Percentiles rank a stretch among this genome's conserved stretches.
Conservation (phyloP, 2,888 invertebrate genomes). For the Hetaerina titia region DNA sequence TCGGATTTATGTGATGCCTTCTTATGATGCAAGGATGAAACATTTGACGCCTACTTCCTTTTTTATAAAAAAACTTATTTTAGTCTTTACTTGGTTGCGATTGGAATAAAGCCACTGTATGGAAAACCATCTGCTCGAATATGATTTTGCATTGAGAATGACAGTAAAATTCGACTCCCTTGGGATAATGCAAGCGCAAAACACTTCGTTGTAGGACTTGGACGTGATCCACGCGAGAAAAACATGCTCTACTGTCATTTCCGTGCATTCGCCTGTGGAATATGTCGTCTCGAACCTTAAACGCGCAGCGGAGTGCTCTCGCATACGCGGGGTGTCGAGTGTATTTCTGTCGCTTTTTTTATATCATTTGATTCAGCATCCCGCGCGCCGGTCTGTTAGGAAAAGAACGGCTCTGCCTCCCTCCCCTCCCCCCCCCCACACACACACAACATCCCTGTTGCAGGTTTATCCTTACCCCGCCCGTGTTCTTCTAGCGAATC, state of each 20-base stretch:
- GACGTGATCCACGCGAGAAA: neutral
- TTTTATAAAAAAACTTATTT: too few species aligned
- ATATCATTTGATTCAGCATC: neutral
- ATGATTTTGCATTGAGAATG: neutral
- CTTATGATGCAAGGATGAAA: too few species aligned
- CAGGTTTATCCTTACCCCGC: neutral
- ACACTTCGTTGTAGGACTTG: neutral
- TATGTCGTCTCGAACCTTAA: neutral
- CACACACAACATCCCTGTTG: neutral
- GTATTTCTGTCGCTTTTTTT: neutral
- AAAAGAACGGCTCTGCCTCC: neutral
- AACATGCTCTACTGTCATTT: neutral
- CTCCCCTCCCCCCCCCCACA: too few species aligned
- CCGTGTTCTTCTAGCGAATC: neutral
- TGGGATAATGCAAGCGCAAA: neutral
- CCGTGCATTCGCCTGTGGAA: neutral
- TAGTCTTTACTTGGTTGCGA: too few species aligned
- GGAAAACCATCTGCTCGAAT: neutral
- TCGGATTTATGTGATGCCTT: too few species aligned
- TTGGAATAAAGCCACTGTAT: neutral
- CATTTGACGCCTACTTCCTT: too few species aligned
- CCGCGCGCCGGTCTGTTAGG: neutral
- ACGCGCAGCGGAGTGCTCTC: neutral
- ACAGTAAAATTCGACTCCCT: neutral
- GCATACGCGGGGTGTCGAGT: neutral